A percentile compares a stretch with the other conserved stretches of the same genome.
Evolutionary conservation across 2,797 vertebrate genomes (phyloP).

Genomic region (Pagetopsis macropterus): DNA sequence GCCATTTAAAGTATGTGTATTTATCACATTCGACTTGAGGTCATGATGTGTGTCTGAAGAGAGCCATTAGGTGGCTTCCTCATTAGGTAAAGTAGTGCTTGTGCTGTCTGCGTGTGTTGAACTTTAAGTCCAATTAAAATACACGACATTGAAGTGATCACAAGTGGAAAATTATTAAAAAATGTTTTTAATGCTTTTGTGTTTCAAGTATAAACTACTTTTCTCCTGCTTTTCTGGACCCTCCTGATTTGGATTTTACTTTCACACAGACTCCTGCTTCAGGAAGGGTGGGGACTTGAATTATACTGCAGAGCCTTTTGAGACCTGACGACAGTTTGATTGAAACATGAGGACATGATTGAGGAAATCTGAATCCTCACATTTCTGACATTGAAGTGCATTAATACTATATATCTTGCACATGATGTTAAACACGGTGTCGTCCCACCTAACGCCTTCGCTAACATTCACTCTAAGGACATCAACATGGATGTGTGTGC

Average conservation of each 20-base stretch:
- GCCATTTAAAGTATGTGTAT: background rate
- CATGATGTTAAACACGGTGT: too few species aligned
- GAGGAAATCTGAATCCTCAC: too few species aligned
- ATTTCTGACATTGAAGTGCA: too few species aligned
- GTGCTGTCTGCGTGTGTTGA: background rate
- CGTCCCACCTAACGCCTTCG: background rate
- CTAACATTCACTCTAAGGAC: background rate
- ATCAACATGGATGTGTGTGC: conserved; percentile 4
- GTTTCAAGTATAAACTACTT: background rate
- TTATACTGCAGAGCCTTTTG: too few species aligned
- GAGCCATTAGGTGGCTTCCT: conserved; percentile 12
- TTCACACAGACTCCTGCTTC: too few species aligned
- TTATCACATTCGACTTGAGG: background rate
- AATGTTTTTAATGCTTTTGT: conserved; percentile 1
- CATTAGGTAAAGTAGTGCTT: conserved; percentile 40
- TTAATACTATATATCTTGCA: too few species aligned
- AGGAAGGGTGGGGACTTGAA: too few species aligned
- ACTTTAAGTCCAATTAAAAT: conserved; percentile 19
- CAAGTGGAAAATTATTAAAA: background rate
- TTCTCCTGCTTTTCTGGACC: background rate
- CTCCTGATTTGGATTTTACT: background rate
- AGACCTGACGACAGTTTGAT: too few species aligned
- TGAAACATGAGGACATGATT: too few species aligned
- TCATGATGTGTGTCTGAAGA: background rate
- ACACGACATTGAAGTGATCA: background rate